A percentile compares a stretch with the other conserved stretches of the same genome.
phyloP scores from a whole-genome alignment of 2,113 vertebrate genomes.

The Helogale parvula region DNA sequence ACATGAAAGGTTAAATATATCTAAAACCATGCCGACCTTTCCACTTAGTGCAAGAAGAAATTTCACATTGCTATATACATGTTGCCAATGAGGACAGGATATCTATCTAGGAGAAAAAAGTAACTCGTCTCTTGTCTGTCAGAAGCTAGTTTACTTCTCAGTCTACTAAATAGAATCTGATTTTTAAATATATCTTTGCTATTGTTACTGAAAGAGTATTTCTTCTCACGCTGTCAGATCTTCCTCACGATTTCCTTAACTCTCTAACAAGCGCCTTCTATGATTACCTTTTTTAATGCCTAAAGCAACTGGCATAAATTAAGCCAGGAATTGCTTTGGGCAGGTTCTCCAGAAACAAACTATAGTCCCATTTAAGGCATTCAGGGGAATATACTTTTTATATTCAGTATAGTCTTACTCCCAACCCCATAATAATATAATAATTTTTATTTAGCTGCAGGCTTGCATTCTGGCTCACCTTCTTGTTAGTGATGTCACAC shows the following conservation, averaged over 20 bases:
- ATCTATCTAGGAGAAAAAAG: neutral
- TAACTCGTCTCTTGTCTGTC: neutral
- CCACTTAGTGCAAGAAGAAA: neutral
- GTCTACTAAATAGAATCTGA: neutral
- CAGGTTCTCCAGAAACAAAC: neutral
- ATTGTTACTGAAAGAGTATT: neutral
- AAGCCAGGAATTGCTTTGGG: neutral
- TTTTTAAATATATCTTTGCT: neutral
- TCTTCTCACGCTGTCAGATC: neutral
- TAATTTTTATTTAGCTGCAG: neutral
- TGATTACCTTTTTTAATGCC: neutral
- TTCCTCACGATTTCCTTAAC: neutral
- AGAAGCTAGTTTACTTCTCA: neutral
- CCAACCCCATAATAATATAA: neutral
- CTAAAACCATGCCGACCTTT: neutral
- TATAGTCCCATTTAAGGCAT: neutral
- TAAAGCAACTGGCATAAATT: neutral
- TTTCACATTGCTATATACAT: neutral
- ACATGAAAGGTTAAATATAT: neutral
- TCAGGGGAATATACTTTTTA: neutral
- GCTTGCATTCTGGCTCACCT: neutral
- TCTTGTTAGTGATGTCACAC: neutral
- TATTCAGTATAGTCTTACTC: slow-evolving; percentile 19
- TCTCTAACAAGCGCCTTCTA: neutral
- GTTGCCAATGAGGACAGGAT: neutral